These are phyloP conservation scores for Muscicapa striata DNA, from an alignment of 2,797 vertebrate genomes.

Conservation along the genomic window DNA sequence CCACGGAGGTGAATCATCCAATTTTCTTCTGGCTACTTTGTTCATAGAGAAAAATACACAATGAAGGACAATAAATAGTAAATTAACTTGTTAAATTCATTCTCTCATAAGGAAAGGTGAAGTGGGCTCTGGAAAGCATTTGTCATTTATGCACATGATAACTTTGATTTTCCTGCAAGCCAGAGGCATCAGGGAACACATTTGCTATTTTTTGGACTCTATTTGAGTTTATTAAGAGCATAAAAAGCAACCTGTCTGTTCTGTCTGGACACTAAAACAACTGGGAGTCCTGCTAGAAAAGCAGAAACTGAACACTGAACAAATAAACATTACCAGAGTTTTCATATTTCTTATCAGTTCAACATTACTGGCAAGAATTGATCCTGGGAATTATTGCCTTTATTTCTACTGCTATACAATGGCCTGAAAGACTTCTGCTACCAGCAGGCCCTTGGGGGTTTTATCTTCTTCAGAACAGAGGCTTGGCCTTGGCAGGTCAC, in stretches of 20 bases:
- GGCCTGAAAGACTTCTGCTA: not conserved
- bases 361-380: not conserved
- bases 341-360: not conserved
- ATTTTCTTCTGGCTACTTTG: conserved; percentile 24
- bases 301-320: not conserved
- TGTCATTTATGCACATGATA: not conserved
- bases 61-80: not conserved
- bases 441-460: not conserved
- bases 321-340: not conserved
- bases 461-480: not conserved
- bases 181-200: not conserved
- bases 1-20: conserved; percentile 19
- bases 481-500: not conserved
- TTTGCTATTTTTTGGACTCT: not conserved
- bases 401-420: not conserved
- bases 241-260: not conserved
- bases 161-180: not conserved
- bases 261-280: not conserved
- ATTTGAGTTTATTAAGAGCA: not conserved
- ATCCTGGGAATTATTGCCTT: not conserved
- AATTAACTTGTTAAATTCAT: not conserved
- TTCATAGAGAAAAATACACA: conserved; percentile 32
- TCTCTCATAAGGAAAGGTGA: not conserved
- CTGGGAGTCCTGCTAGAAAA: not conserved
- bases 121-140: not conserved